A percentile compares a stretch with the other conserved stretches of the same genome.
phyloP scores from a whole-genome alignment of 2,888 invertebrate genomes.

The Lordiphosa andalusiaca region DNA sequence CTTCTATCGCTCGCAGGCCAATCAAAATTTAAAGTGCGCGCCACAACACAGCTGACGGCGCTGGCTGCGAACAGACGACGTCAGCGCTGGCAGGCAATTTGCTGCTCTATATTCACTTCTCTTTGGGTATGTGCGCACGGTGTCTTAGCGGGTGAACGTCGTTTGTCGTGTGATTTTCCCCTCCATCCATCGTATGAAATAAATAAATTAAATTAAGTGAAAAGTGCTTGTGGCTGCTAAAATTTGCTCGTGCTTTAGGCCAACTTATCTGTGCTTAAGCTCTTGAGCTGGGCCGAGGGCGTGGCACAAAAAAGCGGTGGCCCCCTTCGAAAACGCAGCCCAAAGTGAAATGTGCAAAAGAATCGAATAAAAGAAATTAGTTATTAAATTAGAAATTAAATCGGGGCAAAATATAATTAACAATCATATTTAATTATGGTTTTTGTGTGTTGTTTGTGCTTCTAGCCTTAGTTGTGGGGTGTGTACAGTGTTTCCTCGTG shows the following conservation, averaged over 20 bases:
- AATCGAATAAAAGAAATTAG: slow-evolving; percentile 12
- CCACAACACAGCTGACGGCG: too few species aligned
- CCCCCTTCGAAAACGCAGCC: slow-evolving; percentile 25
- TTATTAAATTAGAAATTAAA: slow-evolving; percentile 1
- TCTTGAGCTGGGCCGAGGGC: slow-evolving; percentile 28
- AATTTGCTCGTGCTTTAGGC: background rate
- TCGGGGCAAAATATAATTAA: background rate
- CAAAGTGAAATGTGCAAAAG: slow-evolving; percentile 43
- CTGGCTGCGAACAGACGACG: too few species aligned
- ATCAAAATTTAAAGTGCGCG: too few species aligned
- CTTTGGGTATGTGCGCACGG: too few species aligned
- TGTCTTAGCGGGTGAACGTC: too few species aligned
- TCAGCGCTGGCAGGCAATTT: too few species aligned
- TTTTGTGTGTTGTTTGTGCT: slow-evolving; percentile 7
- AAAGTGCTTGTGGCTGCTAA: slow-evolving; percentile 1
- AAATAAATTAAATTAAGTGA: slow-evolving; percentile 19
- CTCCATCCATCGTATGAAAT: slow-evolving; percentile 1
- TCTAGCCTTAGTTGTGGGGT: slow-evolving; percentile 6
- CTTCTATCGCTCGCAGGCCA: too few species aligned
- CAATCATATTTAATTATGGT: background rate
- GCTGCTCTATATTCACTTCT: too few species aligned
- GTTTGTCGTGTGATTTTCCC: too few species aligned
- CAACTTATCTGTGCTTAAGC: slow-evolving; percentile 8
- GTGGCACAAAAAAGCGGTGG: slow-evolving; percentile 25
- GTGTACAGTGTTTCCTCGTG: slow-evolving; percentile 8